These are phyloP conservation scores for Sycophila texana DNA, from an alignment of 2,888 invertebrate genomes.

Conservation along the genomic window DNA sequence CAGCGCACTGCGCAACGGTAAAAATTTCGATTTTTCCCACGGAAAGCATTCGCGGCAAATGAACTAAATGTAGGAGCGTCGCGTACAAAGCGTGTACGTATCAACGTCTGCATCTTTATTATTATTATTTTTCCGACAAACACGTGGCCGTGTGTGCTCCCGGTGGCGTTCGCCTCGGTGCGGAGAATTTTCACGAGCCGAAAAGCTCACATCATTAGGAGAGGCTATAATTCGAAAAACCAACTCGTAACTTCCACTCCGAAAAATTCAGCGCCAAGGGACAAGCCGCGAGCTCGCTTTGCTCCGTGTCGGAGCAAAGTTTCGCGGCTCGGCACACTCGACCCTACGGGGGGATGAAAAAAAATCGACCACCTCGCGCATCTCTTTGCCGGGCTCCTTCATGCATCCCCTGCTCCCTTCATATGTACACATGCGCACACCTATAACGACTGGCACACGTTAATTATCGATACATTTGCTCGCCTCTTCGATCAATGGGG, in stretches of 20 bases:
- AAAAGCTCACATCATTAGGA: slow-evolving; percentile 7
- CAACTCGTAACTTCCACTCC: slow-evolving; percentile 17
- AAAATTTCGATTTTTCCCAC: too few relatives aligned
- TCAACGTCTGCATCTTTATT: too few relatives aligned
- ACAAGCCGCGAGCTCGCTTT: not conserved
- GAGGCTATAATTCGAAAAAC: slow-evolving; percentile 1
- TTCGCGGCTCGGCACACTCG: not conserved
- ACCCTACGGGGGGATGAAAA: not conserved
- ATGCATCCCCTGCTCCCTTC: not conserved
- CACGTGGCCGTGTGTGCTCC: too few relatives aligned
- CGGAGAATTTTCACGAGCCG: too few relatives aligned
- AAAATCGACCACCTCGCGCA: not conserved
- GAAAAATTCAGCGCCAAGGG: not conserved
- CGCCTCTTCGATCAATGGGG: not conserved
- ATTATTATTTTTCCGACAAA: too few relatives aligned
- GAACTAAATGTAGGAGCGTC: too few relatives aligned
- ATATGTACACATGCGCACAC: not conserved
- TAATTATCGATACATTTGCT: slow-evolving; percentile 49
- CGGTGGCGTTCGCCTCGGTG: too few relatives aligned
- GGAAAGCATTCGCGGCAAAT: too few relatives aligned
- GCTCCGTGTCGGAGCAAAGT: not conserved
- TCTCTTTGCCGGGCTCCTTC: not conserved
- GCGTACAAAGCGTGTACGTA: too few relatives aligned
- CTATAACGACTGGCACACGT: not conserved
- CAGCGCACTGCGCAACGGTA: too few relatives aligned